Conservation (phyloP, 2,113 vertebrate genomes). For the Eonycteris spelaea region DNA sequence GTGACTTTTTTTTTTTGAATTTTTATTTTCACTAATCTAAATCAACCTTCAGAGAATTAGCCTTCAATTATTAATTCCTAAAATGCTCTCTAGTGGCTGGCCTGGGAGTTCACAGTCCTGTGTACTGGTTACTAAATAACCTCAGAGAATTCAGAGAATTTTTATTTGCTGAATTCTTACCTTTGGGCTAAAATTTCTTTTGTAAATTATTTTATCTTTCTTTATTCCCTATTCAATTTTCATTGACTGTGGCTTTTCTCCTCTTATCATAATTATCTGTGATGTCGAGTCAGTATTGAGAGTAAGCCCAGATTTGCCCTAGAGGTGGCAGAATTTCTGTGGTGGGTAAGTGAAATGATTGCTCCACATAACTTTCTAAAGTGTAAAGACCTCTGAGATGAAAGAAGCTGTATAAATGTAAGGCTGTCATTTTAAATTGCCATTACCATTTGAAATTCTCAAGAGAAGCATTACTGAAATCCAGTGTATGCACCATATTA, state of each 20-base stretch:
- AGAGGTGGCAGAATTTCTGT: slow-evolving; percentile 68
- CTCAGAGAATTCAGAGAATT: background rate
- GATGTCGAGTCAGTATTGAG: slow-evolving; percentile 61
- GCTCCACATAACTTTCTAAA: slow-evolving; percentile 73
- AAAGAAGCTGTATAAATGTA: slow-evolving; percentile 71
- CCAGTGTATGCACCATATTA: slow-evolving; percentile 72
- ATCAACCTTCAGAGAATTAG: slow-evolving; percentile 36
- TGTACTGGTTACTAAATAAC: slow-evolving; percentile 17
- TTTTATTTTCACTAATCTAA: slow-evolving; percentile 4
- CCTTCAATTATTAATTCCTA: slow-evolving; percentile 46
- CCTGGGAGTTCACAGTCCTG: slow-evolving; percentile 44
- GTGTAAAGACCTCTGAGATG: slow-evolving; percentile 72
- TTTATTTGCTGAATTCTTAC: slow-evolving; percentile 47
- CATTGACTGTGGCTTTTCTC: slow-evolving; percentile 41
- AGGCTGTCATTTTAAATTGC: slow-evolving; percentile 78
- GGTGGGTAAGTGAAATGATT: slow-evolving; percentile 69
- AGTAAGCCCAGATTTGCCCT: slow-evolving; percentile 61
- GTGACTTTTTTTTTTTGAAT: background rate
- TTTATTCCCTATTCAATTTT: slow-evolving; percentile 42
- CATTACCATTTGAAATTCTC: slow-evolving; percentile 73
- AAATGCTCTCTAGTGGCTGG: slow-evolving; percentile 62
- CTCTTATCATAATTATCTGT: slow-evolving; percentile 64
- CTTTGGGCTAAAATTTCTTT: slow-evolving; percentile 1
- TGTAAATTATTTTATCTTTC: slow-evolving; percentile 31
- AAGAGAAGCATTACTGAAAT: slow-evolving; percentile 75